These are phyloP conservation scores for Campoletis raptor DNA, from an alignment of 2,888 invertebrate species.

Conservation along the genomic window DNA sequence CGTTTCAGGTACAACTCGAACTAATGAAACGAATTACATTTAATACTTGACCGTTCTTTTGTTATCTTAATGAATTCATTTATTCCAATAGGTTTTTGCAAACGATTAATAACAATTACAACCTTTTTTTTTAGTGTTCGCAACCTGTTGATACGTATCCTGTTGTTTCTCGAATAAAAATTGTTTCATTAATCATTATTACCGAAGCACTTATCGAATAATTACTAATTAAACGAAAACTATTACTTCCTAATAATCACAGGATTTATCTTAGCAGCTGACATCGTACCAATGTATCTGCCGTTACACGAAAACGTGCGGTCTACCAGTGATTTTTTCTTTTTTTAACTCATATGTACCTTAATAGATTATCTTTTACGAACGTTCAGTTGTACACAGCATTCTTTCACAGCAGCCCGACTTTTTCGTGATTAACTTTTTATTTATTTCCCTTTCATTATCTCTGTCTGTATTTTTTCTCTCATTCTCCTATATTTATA, in stretches of 20 bases:
- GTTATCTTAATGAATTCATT: constrained; percentile 70
- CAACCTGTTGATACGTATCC: constrained; percentile 58
- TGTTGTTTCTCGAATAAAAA: constrained; percentile 67
- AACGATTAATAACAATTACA: constrained; percentile 76
- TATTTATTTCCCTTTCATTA: constrained; percentile 25
- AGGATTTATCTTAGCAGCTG: constrained; percentile 85
- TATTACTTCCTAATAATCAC: constrained; percentile 84
- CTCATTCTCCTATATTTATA: neutral
- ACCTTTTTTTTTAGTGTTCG: constrained; percentile 76
- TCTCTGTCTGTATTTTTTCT: neutral
- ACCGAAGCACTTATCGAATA: constrained; percentile 72
- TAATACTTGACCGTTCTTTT: constrained; percentile 47
- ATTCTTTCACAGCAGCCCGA: constrained; percentile 75
- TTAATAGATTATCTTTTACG: constrained; percentile 68
- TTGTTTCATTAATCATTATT: constrained; percentile 77
- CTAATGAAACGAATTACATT: constrained; percentile 70
- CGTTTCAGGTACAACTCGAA: constrained; percentile 83
- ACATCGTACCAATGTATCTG: constrained; percentile 82
- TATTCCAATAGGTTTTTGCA: constrained; percentile 80
- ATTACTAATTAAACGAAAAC: constrained; percentile 81
- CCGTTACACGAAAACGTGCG: constrained; percentile 80
- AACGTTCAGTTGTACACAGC: constrained; percentile 73
- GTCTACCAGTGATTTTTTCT: constrained; percentile 81
- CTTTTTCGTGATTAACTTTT: constrained; percentile 62
- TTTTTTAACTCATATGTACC: constrained; percentile 72